Conservation (phyloP, 2,888 invertebrate species). For the Pecten maximus region DNA sequence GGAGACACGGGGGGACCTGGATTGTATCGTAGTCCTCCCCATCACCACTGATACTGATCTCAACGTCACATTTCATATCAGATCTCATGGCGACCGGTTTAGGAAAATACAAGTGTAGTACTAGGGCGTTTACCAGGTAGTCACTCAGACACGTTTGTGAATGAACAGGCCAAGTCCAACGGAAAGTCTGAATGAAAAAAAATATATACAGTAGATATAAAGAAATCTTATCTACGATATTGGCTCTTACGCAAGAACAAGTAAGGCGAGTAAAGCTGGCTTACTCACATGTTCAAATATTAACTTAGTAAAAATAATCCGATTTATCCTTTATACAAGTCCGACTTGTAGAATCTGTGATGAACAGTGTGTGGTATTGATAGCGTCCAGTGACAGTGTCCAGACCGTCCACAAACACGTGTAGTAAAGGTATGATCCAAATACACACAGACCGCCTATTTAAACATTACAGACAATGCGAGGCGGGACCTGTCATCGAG, state of each 20-base stretch:
- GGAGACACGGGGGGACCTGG: conserved; percentile 59
- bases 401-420: background rate
- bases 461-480: background rate
- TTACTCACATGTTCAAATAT: background rate
- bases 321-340: background rate
- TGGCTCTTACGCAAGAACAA: background rate
- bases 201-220: background rate
- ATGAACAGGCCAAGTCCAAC: background rate
- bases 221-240: background rate
- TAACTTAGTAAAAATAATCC: background rate
- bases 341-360: background rate
- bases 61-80: conserved; percentile 60
- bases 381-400: background rate
- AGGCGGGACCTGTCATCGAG: background rate
- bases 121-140: background rate
- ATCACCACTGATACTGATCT: conserved; percentile 60
- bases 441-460: background rate
- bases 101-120: background rate
- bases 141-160: background rate
- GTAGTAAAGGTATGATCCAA: background rate
- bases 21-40: conserved; percentile 56
- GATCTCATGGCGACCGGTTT: background rate
- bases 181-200: background rate
- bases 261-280: background rate
- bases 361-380: background rate